Evolutionary conservation across 2,797 vertebrate species (phyloP).

Genomic region (Rhabdophis nuchalis): DNA sequence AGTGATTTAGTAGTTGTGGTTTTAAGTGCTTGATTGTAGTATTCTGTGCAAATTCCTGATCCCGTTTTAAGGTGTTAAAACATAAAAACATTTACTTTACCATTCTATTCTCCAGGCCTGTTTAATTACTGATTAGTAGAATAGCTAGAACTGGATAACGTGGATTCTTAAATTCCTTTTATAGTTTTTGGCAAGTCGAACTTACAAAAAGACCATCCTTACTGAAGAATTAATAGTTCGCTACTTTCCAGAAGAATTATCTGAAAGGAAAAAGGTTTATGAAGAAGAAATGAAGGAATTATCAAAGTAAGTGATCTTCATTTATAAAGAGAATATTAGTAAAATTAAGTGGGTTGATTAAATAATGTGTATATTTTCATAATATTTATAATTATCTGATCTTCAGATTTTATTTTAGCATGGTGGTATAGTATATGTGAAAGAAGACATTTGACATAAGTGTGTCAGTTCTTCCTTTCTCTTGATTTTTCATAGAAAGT

Average conservation of each 20-base stretch:
- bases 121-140: background rate
- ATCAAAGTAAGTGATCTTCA: slow-evolving; percentile 78
- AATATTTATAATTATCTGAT: background rate
- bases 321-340: slow-evolving; percentile 25
- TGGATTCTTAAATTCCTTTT: slow-evolving; percentile 35
- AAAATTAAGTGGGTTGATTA: background rate
- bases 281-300: slow-evolving; percentile 92
- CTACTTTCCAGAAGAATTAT: slow-evolving; percentile 84
- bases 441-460: background rate
- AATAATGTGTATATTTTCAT: background rate
- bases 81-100: background rate
- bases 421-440: background rate
- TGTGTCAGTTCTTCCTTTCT: background rate
- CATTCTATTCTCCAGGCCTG: background rate
- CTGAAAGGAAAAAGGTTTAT: slow-evolving; percentile 86
- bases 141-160: background rate
- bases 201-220: slow-evolving; percentile 85
- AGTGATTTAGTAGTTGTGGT: background rate
- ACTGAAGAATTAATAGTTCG: slow-evolving; percentile 85
- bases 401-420: background rate
- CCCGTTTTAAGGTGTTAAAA: background rate
- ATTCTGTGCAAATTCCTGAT: background rate
- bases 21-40: background rate
- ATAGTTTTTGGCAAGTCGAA: slow-evolving; percentile 87
- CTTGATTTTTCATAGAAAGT: background rate